Evolutionary conservation across 92 coral and sea anemone species (phyloP), one percentile per base, ranked within the genome.

Genomic region (Phenganax marumi): DNA sequence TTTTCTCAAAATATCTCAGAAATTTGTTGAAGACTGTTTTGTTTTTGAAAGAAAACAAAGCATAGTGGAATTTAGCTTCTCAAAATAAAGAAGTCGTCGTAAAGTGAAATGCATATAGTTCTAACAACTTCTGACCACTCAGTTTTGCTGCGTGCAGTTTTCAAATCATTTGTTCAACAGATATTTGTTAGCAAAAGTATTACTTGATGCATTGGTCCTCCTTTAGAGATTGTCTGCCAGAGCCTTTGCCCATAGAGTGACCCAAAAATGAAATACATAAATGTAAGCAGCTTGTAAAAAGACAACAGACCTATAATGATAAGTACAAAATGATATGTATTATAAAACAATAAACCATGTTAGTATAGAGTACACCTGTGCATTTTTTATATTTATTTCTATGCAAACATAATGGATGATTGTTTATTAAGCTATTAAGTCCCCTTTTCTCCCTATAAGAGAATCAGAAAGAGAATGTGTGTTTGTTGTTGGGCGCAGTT

Each of bases 191-290:
- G 43, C 43, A 1, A 33, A 33, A 33, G 43, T 33, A 33, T 33
- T 33, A 33, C 97, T 89, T 90, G 81, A 76, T 93, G 97, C 97
- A 93, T 93, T 56, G 97, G 97, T 26, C 97, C 97, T 79, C 97
- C 97, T 74, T 93, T 93, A 75, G 88, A 88, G 39, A 93, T 87
- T 52, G 97, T 93, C 72, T 91, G 97, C 93, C 93, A 91, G 12
- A 93, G 88, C 71, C 97, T 90, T 62, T 93, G 97, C 14, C 97
- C 97, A 87, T 90, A 93, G 53, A 92, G 87, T 48, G 91, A 86
- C 10, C 87, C 93, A 47, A 92, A 89, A 54, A 97, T 97, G 87
- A 93, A 93, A 76, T 91, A 90, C 62, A 93, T 79, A 81, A 93
- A 91, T 16, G 91, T 93, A 13, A 93, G 82, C 48, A 93, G 50